Base-by-base conservation (phyloP, 2,888 invertebrate species). In the Drosophila monieri region DNA sequence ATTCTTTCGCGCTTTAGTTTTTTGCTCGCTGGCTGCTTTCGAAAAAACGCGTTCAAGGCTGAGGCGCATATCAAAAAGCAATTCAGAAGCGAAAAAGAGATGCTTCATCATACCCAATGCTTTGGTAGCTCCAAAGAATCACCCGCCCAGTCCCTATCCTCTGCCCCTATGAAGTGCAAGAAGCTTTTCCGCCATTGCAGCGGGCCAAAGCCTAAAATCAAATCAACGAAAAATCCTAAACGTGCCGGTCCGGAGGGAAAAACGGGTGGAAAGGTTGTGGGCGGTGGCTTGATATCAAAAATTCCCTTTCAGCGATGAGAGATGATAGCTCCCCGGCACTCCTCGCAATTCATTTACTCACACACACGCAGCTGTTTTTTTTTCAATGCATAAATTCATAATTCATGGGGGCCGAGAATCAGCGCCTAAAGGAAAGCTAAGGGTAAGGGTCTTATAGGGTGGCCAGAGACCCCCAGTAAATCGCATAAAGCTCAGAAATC, bases 311-410 rank as follows among this genome's bases (percentile, higher is more conserved):
- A 78, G 67, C 55, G 9, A 43, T 76, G 70, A 76, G 76, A 77
- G 65, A 71, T 56, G 54, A 39, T 46, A 48, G 39, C 65, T 37
- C 0, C 18, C 4, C 32, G 10, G 9, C 44, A 39, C 37, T 37
- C 41, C 39, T 39, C 21, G 37, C 65, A 37, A 62, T 55, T 74
- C 51, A 66, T 44, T 54, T 44, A 65, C 56, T 46, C 65, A 21
- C 55, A 27, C 51, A 52, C 47, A 56, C 23, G 9, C 47, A 68
- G 47, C 48, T 57, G 55, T 61, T 52, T 53, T 65, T 61, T 75
- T 84, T 79, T 81, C 86, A 80, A 85, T 85, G 79, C 79, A 80
- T 78, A 85, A 86, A 86, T 85, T 85, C 85, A 85, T 85, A 86
- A 85, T 85, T 85, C 87, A 85, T 85, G 72, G 68, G 70, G 55